Percentiles rank a stretch among this genome's conserved stretches.
These are phyloP conservation scores for Eulithis prunata DNA, from an alignment of 2,888 invertebrate species.

Conservation along the genomic window DNA sequence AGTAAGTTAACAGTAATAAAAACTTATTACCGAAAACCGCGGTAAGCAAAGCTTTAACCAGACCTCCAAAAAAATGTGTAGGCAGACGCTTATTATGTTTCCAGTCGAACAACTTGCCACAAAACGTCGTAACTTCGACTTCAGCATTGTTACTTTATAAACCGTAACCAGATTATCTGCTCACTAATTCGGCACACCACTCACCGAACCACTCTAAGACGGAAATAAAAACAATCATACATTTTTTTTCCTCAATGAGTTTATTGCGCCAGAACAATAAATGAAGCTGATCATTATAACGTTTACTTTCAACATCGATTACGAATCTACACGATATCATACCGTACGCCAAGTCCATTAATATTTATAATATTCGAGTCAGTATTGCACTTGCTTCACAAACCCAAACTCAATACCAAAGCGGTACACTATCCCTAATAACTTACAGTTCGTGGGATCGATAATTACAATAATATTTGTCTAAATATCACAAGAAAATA, in stretches of 20 bases:
- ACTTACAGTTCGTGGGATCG: constrained; percentile 82
- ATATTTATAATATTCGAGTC: constrained; percentile 78
- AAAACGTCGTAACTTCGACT: constrained; percentile 46
- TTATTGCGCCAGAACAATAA: constrained; percentile 84
- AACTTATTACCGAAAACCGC: constrained; percentile 39
- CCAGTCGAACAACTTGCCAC: constrained; percentile 54
- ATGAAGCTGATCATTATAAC: constrained; percentile 83
- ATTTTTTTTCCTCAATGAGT: constrained; percentile 77
- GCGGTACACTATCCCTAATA: constrained; percentile 74
- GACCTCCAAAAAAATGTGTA: constrained; percentile 47
- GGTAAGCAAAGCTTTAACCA: constrained; percentile 42
- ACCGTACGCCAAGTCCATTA: constrained; percentile 73
- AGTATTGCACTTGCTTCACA: constrained; percentile 80
- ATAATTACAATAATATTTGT: constrained; percentile 81
- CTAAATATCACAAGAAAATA: constrained; percentile 85
- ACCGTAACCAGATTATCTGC: constrained; percentile 57
- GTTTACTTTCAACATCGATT: constrained; percentile 85
- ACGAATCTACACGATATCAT: constrained; percentile 80
- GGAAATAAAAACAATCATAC: constrained; percentile 75
- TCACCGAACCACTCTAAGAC: constrained; percentile 46
- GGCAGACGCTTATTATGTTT: constrained; percentile 48
- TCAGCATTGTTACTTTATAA: constrained; percentile 53
- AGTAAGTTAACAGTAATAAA: constrained; percentile 44
- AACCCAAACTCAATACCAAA: constrained; percentile 70
- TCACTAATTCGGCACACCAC: constrained; percentile 58